phyloP scores from a whole-genome alignment of 1,140 invertebrate species.

The Aphis craccivora region DNA sequence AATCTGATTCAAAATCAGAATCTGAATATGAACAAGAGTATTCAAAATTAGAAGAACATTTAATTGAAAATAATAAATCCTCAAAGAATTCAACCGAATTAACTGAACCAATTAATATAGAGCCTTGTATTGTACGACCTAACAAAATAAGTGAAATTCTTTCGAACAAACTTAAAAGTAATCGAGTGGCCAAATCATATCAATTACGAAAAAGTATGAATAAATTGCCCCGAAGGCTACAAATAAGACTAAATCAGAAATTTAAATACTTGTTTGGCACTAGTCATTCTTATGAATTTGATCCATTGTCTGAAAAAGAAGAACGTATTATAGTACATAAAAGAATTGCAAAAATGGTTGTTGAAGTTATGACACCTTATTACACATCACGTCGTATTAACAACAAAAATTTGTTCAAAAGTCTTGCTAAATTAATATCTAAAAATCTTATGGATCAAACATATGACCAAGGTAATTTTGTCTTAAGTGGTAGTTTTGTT shows the following conservation, averaged over 20 bases:
- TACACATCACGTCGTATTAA: conserved; percentile 57
- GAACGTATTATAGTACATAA: conserved; percentile 56
- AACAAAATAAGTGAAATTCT: conserved; percentile 30
- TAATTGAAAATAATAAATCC: conserved; percentile 10
- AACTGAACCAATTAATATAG: background rate
- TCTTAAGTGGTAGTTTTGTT: conserved; percentile 27
- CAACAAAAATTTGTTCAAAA: conserved; percentile 60
- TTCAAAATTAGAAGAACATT: conserved; percentile 14
- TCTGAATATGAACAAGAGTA: background rate
- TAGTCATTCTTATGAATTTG: conserved; percentile 53
- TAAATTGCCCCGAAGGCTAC: conserved; percentile 29
- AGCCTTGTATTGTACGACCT: background rate
- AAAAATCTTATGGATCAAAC: conserved; percentile 56
- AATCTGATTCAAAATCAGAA: no score
- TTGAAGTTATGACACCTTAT: conserved; percentile 59
- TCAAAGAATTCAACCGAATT: background rate
- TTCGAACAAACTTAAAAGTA: conserved; percentile 44
- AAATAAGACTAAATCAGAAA: conserved; percentile 51
- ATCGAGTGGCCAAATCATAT: conserved; percentile 55
- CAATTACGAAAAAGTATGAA: conserved; percentile 41
- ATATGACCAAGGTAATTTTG: conserved; percentile 56
- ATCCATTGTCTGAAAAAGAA: conserved; percentile 58
- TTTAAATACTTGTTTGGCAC: conserved; percentile 55
- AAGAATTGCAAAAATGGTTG: conserved; percentile 59
- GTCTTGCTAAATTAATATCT: conserved; percentile 59